Conservation (phyloP, 2,888 invertebrate genomes). For the Diplazon laetatorius region DNA sequence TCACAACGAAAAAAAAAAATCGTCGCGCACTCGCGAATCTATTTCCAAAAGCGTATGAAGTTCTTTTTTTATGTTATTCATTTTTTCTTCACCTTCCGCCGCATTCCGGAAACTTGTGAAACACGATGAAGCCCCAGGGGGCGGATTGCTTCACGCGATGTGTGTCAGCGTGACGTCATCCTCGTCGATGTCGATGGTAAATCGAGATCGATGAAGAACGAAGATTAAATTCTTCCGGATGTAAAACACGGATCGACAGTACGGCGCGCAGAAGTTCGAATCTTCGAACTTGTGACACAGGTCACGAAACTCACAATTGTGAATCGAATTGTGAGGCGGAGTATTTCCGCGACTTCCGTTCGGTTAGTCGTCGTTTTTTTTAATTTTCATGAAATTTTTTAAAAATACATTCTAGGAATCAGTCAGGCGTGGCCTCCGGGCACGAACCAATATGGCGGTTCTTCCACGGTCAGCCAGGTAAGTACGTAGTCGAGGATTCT, state of each 20-base stretch:
- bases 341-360: slow-evolving; percentile 46
- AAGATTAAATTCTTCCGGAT: slow-evolving; percentile 51
- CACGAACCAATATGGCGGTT: slow-evolving; percentile 63
- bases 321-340: slow-evolving; percentile 18
- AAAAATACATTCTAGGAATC: slow-evolving; percentile 81
- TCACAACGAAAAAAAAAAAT: too few relatives aligned
- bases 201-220: slow-evolving; percentile 36
- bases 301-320: slow-evolving; percentile 11
- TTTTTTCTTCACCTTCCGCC: neutral
- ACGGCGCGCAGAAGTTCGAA: slow-evolving; percentile 38
- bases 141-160: slow-evolving; percentile 48
- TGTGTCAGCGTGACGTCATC: slow-evolving; percentile 36
- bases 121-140: slow-evolving; percentile 59
- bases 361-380: slow-evolving; percentile 36
- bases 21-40: slow-evolving; percentile 51
- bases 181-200: slow-evolving; percentile 37
- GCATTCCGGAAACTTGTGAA: slow-evolving; percentile 37
- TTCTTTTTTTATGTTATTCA: slow-evolving; percentile 8
- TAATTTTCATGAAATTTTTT: slow-evolving; percentile 59
- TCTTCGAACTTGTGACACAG: slow-evolving; percentile 45
- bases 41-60: neutral
- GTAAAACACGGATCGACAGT: slow-evolving; percentile 54
- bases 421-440: slow-evolving; percentile 76
- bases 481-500: slow-evolving; percentile 79
- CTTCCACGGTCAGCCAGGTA: slow-evolving; percentile 76